Conservation (phyloP, 2,113 vertebrate genomes). For the Hydrolagus affinis region DNA sequence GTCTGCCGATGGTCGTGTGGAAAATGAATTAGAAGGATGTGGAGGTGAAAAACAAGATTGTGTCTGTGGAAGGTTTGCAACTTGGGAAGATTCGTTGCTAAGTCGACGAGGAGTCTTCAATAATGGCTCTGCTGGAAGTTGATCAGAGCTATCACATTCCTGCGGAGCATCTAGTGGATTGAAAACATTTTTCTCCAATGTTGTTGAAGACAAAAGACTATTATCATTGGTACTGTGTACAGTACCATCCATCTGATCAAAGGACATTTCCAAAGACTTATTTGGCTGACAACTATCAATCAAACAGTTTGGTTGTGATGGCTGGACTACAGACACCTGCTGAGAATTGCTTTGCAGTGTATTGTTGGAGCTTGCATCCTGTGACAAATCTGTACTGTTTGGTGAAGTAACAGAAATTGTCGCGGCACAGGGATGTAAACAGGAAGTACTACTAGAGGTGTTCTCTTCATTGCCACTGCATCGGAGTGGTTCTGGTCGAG, state of each 20-base stretch:
- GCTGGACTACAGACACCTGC: slow-evolving; percentile 41
- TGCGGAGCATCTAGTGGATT: slow-evolving; percentile 1
- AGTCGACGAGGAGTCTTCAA: slow-evolving; percentile 38
- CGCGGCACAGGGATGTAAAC: slow-evolving; percentile 44
- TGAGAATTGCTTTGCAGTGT: slow-evolving; percentile 38
- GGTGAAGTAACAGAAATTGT: slow-evolving; percentile 41
- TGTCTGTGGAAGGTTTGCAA: slow-evolving; percentile 45
- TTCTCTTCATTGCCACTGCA: slow-evolving; percentile 49
- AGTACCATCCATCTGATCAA: slow-evolving; percentile 44
- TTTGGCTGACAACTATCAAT: slow-evolving; percentile 43
- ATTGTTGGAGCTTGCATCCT: slow-evolving; percentile 41
- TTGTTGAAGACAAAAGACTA: slow-evolving; percentile 43
- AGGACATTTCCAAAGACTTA: slow-evolving; percentile 51
- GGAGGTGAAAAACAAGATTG: slow-evolving; percentile 43
- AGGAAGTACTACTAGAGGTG: slow-evolving; percentile 39
- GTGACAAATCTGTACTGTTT: slow-evolving; percentile 48
- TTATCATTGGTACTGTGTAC: slow-evolving; percentile 45
- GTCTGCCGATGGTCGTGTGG: slow-evolving; percentile 43
- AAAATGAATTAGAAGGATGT: slow-evolving; percentile 45
- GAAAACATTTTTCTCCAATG: slow-evolving; percentile 16
- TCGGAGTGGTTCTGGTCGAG: slow-evolving; percentile 49
- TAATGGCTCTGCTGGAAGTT: not conserved
- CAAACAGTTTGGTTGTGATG: slow-evolving; percentile 47
- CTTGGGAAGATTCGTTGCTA: slow-evolving; percentile 43
- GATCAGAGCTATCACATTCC: slow-evolving; percentile 19